These are phyloP conservation scores for Pangasianodon gigas DNA, from an alignment of 2,113 vertebrate species.

Conservation along the genomic window DNA sequence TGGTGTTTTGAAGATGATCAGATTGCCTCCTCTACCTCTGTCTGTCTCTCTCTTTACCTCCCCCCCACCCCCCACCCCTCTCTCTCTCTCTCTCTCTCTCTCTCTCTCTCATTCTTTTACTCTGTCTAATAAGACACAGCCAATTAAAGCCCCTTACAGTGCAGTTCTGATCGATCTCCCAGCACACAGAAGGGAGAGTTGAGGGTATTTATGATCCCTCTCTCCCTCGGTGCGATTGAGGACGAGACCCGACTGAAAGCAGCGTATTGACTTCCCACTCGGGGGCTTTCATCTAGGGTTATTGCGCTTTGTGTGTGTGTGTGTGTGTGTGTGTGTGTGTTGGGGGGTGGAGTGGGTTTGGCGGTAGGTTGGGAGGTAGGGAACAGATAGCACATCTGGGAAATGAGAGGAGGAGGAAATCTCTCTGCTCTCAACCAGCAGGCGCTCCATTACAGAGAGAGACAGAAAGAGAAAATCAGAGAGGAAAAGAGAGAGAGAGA, in stretches of 20 bases:
- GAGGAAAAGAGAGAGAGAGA: background rate
- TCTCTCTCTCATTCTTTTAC: background rate
- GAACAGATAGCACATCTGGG: slow-evolving; percentile 24
- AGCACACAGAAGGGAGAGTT: background rate
- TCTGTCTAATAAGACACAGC: slow-evolving; percentile 15
- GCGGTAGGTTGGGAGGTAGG: background rate
- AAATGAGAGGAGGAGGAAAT: slow-evolving; percentile 31
- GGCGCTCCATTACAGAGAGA: slow-evolving; percentile 9
- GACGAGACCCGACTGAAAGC: slow-evolving; percentile 20
- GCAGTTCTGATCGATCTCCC: slow-evolving; percentile 1
- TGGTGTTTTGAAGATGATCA: slow-evolving; percentile 30
- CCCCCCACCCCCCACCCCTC: background rate
- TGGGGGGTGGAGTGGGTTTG: background rate
- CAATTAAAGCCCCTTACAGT: slow-evolving; percentile 23
- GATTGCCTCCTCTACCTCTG: slow-evolving; percentile 14
- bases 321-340: slow-evolving; percentile 19
- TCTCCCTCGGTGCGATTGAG: slow-evolving; percentile 28
- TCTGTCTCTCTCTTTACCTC: background rate
- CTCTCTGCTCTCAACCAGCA: slow-evolving; percentile 12
- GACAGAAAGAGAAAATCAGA: background rate
- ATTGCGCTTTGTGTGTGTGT: background rate
- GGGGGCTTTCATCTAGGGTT: slow-evolving; percentile 30
- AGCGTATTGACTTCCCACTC: slow-evolving; percentile 30
- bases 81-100: background rate
- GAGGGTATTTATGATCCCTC: slow-evolving; percentile 25